Conservation (phyloP, 2,888 invertebrate species). For the Himalopsyche japonica region DNA sequence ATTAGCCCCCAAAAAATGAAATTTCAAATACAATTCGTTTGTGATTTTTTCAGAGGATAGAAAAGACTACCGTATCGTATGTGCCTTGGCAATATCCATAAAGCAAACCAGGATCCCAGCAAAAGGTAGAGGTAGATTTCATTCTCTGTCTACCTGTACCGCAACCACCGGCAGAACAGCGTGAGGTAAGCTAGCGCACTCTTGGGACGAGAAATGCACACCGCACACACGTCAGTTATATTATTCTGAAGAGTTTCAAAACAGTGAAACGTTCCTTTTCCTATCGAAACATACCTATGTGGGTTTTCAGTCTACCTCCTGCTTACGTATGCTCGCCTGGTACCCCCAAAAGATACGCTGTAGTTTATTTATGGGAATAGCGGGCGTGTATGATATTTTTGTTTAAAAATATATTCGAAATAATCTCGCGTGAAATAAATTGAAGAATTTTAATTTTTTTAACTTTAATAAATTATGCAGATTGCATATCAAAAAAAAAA, state of each 20-base stretch:
- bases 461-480: slow-evolving; percentile 23
- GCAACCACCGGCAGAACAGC: slow-evolving; percentile 6
- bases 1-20: background rate
- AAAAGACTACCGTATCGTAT: background rate
- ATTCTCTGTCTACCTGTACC: slow-evolving; percentile 10
- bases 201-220: slow-evolving; percentile 28
- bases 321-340: slow-evolving; percentile 22
- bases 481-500: slow-evolving; percentile 15
- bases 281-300: background rate
- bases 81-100: slow-evolving; percentile 3
- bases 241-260: slow-evolving; percentile 17
- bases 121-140: slow-evolving; percentile 24
- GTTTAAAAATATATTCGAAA: background rate
- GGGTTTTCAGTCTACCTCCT: background rate
- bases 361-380: background rate
- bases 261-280: slow-evolving; percentile 1
- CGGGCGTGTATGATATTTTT: background rate
- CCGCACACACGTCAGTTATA: slow-evolving; percentile 25
- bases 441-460: background rate
- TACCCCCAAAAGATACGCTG: background rate
- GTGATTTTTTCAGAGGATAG: background rate
- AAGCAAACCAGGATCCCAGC: slow-evolving; percentile 15
- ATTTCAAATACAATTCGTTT: background rate
- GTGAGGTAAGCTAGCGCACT: slow-evolving; percentile 19
- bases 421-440: background rate